Base-by-base conservation (phyloP, 2,797 vertebrate genomes). In the Cottoperca gobio region DNA sequence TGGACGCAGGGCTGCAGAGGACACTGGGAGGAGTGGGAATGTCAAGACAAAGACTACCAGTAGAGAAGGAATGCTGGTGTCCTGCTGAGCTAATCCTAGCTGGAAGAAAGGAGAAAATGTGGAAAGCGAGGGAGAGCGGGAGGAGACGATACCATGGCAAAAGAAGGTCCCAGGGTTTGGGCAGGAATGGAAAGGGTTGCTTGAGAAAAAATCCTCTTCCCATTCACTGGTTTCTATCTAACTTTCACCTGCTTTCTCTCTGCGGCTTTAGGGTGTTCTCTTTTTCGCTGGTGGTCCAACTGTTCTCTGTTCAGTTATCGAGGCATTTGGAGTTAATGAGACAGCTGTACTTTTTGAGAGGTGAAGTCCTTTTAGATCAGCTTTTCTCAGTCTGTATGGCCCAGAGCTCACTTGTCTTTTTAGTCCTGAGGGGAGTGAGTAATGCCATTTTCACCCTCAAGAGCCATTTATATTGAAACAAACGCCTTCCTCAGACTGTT, bases 1-100 rank as follows among this genome's bases (percentile, higher is more conserved):
- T 42, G 78, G 79, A 78, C 84, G 82, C 86, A 76, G 93, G 92
- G 94, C 93, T 91, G 86, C 84, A 91, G 85, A 86, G 89, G 91
- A 91, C 89, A 90, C 95, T 96, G 96, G 96, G 95, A 96, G 94
- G 95, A 92, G 95, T 95, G 96, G 94, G 93, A 93, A 93, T 79
- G 83, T 92, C 84, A 88, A 90, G 95, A 97, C 95, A 97, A 96
- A 97, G 96, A 93, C 94, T 85, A 93, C 94, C 93, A 96, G 95
- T 95, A 35, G 90, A 73, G 94, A 95, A 91, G 93, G 93, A 94
- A 96, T 94, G 94, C 95, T 72, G 86, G 93, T 85, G 94, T 96
- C 95, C 96, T 93, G 94, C 94, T 93, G 86, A 91, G 94, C 89
- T 93, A 95, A 96, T 95, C 93, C 95, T 90, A 90, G 90, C 83